Base-by-base conservation (phyloP, 1,140 invertebrate species). In the Cepaea nemoralis region DNA sequence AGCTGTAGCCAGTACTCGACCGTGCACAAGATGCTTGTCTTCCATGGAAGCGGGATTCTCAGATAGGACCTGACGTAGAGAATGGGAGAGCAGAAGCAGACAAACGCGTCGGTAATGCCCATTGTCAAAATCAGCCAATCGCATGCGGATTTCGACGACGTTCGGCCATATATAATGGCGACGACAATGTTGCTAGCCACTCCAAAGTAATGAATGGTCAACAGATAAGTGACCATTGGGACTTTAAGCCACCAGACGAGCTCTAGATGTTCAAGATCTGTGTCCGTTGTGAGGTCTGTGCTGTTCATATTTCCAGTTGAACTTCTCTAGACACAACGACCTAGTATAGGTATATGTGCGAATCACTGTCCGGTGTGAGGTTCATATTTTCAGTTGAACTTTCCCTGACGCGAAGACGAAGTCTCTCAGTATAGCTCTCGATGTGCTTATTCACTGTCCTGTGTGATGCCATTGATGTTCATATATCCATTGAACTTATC, bases 51-150 rank as follows among this genome's bases (percentile, higher is more conserved):
- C 0, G 59, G 8, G 14, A 45, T 39, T 27, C 66, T 5, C 1
- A 77, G 27, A n/a, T 77, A 40, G 3, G 48, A 59, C 22, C 33
- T 1, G 0, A 77, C 2, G 19, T 63, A 19, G 24, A 77, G 75
- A 0, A 63, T 5, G 1, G 75, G 75, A 33, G 75, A 77, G 19
- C 14, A 66, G 33, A 63, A 42, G 39, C 75, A 77, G 1, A 77
- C 75, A 33, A 66, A 35, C 8, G 50, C 48, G 24, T 77, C 75
- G 0, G 75, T 77, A 2, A 77, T 42, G 39, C 75, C 33, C 75
- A 77, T 77, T 5, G 59, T 63, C 31, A 77, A 33, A 27, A 77
- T 77, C 33, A 77, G 27, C 75, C 75, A 77, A 66, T 77, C 75
- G 59, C 75, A 77, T 1, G 75, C 59, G 5, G 48, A 63, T 50